Conservation (phyloP, 2,888 invertebrate genomes). For the Lasioglossum vierecki region DNA sequence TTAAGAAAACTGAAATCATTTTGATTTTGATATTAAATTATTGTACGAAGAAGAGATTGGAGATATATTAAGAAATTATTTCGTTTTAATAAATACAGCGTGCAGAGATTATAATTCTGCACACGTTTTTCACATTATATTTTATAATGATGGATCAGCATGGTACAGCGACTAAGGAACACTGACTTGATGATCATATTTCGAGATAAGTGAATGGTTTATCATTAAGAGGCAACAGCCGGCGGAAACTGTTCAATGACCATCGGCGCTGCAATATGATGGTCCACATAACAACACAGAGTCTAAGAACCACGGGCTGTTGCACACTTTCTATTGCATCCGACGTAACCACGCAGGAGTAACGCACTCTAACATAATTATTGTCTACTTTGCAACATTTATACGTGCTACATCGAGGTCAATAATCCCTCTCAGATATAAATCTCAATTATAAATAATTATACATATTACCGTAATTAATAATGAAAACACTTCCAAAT, state of each 20-base stretch:
- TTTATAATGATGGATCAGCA: background rate
- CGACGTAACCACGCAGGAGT: slow-evolving; percentile 36
- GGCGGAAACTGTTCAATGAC: slow-evolving; percentile 22
- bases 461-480: background rate
- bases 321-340: slow-evolving; percentile 50
- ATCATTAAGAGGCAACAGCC: slow-evolving; percentile 19
- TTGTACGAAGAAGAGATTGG: too few species aligned
- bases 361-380: slow-evolving; percentile 34
- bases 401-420: background rate
- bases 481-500: background rate
- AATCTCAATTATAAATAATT: background rate
- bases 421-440: background rate
- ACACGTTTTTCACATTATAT: background rate
- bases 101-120: background rate
- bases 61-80: background rate
- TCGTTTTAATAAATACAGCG: background rate
- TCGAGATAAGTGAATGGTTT: background rate
- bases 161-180: background rate
- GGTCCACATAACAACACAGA: slow-evolving; percentile 15
- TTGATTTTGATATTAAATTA: background rate
- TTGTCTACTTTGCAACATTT: slow-evolving; percentile 17
- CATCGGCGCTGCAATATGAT: slow-evolving; percentile 12
- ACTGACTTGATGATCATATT: background rate
- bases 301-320: slow-evolving; percentile 31
- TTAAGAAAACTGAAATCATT: background rate